These are phyloP conservation scores for Axea sp. DNA, from an alignment of 2,888 invertebrate species.

Conservation along the genomic window DNA sequence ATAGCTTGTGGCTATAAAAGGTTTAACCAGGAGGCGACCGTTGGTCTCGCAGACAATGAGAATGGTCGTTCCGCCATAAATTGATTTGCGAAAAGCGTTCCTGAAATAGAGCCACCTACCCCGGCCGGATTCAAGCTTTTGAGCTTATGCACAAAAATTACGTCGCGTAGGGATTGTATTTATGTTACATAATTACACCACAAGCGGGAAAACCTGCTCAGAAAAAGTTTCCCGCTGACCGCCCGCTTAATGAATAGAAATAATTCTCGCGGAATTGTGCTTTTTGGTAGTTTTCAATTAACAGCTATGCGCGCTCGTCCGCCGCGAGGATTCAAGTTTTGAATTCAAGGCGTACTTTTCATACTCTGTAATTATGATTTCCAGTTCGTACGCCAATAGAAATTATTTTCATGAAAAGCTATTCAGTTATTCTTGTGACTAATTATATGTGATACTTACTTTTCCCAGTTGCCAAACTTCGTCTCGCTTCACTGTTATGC, in stretches of 20 bases:
- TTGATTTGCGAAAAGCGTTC: slow-evolving; percentile 78
- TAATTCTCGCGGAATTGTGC: slow-evolving; percentile 76
- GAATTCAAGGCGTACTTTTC: slow-evolving; percentile 66
- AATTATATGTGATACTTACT: slow-evolving; percentile 62
- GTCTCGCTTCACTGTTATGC: slow-evolving; percentile 16
- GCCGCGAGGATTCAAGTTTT: slow-evolving; percentile 70
- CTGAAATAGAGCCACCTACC: slow-evolving; percentile 69
- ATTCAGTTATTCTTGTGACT: slow-evolving; percentile 62
- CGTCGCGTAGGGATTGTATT: slow-evolving; percentile 76
- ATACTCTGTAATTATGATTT: slow-evolving; percentile 70
- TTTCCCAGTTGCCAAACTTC: slow-evolving; percentile 51
- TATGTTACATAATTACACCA: slow-evolving; percentile 78
- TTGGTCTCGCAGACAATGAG: slow-evolving; percentile 75
- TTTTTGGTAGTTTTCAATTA: slow-evolving; percentile 77
- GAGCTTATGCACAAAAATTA: slow-evolving; percentile 78
- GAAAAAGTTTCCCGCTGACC: slow-evolving; percentile 65
- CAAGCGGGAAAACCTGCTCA: slow-evolving; percentile 60
- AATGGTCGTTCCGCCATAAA: slow-evolving; percentile 75
- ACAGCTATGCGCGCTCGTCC: slow-evolving; percentile 66
- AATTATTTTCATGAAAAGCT: slow-evolving; percentile 63
- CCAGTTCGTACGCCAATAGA: slow-evolving; percentile 60
- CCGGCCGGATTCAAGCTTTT: slow-evolving; percentile 70
- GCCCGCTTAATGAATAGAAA: slow-evolving; percentile 78
- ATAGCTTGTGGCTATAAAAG: slow-evolving; percentile 75
- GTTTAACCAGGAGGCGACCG: slow-evolving; percentile 74